Evolutionary conservation across 2,888 invertebrate species (phyloP), one percentile per base, ranked within the genome.

Genomic region (Scaptodrosophila latifasciaeformis): DNA sequence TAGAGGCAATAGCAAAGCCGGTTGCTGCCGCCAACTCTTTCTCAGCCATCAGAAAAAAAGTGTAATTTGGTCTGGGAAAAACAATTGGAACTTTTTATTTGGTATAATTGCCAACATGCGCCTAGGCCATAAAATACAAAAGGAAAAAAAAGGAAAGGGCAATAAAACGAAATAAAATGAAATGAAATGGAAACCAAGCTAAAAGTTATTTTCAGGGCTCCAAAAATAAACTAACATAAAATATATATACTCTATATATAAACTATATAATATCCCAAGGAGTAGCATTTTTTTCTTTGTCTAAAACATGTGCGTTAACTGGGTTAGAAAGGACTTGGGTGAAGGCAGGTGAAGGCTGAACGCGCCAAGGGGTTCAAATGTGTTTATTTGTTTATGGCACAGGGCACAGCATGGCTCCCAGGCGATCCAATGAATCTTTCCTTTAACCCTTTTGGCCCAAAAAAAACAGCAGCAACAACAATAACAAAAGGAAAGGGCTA

Each of bases 321-420:
- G n/a, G n/a, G n/a, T n/a, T n/a, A n/a, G n/a, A n/a, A n/a, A n/a
- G n/a, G n/a, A n/a, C n/a, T 12, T n/a, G n/a, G 13, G n/a, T n/a
- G n/a, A n/a, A 3, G 68, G 72, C 75, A 78, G 72, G 79, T 69
- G 66, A 31, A 64, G 3, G 37, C 37, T 17, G 37, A 67, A 42
- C 48, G 54, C 17, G 18, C 30, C 29, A 81, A 72, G 62, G 80
- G 82, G 82, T 79, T 76, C 67, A 68, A 79, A 79, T 81, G 76
- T 76, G 76, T 76, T 76, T 76, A 81, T 76, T 76, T 76, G 76
- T 76, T 81, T 76, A 81, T 76, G 82, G 68, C 56, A 51, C 60
- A 60, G 45, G 66, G 74, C 64, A 78, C 68, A 68, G 78, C 56
- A 13, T 56, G 17, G 24, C 24, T 24, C 24, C 47, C 47, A 47